These are phyloP conservation scores for Schizotus pectinicornis DNA, from an alignment of 2,888 invertebrate species.

Conservation along the genomic window DNA sequence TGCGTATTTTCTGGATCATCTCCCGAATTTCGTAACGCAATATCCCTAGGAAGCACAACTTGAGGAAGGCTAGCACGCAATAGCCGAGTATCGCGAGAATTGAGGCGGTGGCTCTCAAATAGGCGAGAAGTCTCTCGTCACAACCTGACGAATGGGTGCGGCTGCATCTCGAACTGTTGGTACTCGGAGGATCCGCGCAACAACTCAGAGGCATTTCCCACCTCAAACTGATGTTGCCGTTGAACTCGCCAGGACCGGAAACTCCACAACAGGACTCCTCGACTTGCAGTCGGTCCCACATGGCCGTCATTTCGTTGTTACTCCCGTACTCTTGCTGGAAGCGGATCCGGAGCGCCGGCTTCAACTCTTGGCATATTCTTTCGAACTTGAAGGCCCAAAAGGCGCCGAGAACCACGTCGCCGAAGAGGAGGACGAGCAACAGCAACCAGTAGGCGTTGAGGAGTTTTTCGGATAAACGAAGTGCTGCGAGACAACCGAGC, in stretches of 20 bases:
- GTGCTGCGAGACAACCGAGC: conserved; percentile 82
- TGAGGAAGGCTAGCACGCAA: conserved; percentile 88
- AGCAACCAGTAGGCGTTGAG: conserved; percentile 86
- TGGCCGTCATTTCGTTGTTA: conserved; percentile 73
- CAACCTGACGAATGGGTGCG: conserved; percentile 66
- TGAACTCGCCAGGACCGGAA: conserved; percentile 59
- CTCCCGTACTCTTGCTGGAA: conserved; percentile 74
- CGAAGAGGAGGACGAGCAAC: conserved; percentile 77
- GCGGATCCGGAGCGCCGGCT: conserved; percentile 64
- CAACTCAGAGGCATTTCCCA: conserved; percentile 53
- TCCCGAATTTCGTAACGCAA: conserved; percentile 86
- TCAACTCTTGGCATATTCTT: conserved; percentile 71
- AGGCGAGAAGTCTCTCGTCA: conserved; percentile 73
- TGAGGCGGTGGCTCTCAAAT: conserved; percentile 81
- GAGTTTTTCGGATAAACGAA: conserved; percentile 79
- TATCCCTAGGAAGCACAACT: conserved; percentile 87
- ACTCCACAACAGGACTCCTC: conserved; percentile 83
- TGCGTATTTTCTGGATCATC: conserved; percentile 90
- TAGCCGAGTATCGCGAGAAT: conserved; percentile 79
- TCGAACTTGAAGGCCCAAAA: conserved; percentile 76
- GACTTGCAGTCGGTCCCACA: conserved; percentile 79
- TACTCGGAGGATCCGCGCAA: conserved; percentile 45
- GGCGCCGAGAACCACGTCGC: conserved; percentile 83
- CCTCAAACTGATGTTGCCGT: conserved; percentile 46
- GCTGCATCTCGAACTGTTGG: conserved; percentile 48